A percentile compares a stretch with the other conserved stretches of the same genome.
Evolutionary conservation across 2,113 vertebrate genomes (phyloP).

Genomic region (Alces alces): DNA sequence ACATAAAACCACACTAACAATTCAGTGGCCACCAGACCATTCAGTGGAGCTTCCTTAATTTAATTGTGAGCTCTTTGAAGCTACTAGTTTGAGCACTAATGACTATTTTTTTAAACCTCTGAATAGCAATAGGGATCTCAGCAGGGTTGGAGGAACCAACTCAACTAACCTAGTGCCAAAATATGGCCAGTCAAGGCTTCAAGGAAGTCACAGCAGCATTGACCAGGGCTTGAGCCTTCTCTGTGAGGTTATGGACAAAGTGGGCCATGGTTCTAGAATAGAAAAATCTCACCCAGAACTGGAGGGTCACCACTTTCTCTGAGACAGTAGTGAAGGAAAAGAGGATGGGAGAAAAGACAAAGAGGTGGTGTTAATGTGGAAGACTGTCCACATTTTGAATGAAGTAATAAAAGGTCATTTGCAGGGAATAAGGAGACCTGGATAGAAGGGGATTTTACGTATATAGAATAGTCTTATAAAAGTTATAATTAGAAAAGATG

Average conservation of each 20-base stretch:
- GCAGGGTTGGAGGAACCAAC: constrained; percentile 84
- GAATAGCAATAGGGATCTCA: constrained; percentile 87
- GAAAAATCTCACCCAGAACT: not conserved
- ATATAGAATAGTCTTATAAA: not conserved
- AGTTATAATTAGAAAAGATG: constrained; percentile 20
- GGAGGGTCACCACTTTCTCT: not conserved
- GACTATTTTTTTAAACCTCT: constrained; percentile 76
- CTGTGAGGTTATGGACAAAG: not conserved
- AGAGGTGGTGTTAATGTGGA: not conserved
- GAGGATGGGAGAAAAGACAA: not conserved
- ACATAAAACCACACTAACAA: constrained; percentile 94
- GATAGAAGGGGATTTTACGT: not conserved
- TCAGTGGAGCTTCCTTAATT: constrained; percentile 85
- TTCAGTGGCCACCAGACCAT: constrained; percentile 88
- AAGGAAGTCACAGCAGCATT: constrained; percentile 84
- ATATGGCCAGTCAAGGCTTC: constrained; percentile 84
- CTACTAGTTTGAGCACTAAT: constrained; percentile 82
- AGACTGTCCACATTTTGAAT: not conserved
- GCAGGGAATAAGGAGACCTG: not conserved
- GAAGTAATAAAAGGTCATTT: not conserved
- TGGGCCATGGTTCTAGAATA: not conserved
- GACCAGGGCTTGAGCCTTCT: not conserved
- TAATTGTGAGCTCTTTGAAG: constrained; percentile 81
- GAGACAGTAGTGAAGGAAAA: not conserved
- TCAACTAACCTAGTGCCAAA: constrained; percentile 90